Evolutionary conservation across 2,113 vertebrate species (phyloP).

Genomic region (Pogona vitticeps): DNA sequence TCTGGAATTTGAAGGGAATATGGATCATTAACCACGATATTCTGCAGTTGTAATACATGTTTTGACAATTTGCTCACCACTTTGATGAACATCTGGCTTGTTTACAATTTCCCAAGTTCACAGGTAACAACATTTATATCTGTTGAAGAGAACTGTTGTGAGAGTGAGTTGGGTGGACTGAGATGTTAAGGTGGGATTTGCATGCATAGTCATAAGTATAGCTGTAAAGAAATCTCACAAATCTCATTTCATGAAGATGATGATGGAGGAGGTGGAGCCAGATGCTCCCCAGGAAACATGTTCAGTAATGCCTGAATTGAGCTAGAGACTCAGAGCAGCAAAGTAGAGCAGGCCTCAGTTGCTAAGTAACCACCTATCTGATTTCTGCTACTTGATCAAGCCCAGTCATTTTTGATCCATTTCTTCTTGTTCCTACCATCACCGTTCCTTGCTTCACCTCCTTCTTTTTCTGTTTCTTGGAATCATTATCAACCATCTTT

Average conservation of each 20-base stretch:
- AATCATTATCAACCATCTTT: not conserved
- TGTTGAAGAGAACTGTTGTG: not conserved
- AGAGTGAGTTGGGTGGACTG: not conserved
- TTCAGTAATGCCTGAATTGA: too few species aligned
- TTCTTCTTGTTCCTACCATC: not conserved
- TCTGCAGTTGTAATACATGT: too few species aligned
- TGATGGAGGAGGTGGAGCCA: too few species aligned
- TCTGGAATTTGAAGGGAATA: not conserved
- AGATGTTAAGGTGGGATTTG: too few species aligned
- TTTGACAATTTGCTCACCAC: not conserved
- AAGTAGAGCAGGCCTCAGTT: not conserved
- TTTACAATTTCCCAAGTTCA: not conserved
- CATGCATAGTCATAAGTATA: too few species aligned
- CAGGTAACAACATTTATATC: too few species aligned
- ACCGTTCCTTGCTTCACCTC: too few species aligned
- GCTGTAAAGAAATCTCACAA: too few species aligned
- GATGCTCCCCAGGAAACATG: too few species aligned
- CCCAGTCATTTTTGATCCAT: not conserved
- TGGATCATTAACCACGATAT: too few species aligned
- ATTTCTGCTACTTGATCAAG: not conserved
- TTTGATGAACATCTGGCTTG: not conserved
- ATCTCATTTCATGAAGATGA: too few species aligned
- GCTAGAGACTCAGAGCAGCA: not conserved
- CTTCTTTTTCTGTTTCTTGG: not conserved
- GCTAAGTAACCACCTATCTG: not conserved